Conservation (phyloP, 2,113 vertebrate genomes). For the Anhinga rufa region DNA sequence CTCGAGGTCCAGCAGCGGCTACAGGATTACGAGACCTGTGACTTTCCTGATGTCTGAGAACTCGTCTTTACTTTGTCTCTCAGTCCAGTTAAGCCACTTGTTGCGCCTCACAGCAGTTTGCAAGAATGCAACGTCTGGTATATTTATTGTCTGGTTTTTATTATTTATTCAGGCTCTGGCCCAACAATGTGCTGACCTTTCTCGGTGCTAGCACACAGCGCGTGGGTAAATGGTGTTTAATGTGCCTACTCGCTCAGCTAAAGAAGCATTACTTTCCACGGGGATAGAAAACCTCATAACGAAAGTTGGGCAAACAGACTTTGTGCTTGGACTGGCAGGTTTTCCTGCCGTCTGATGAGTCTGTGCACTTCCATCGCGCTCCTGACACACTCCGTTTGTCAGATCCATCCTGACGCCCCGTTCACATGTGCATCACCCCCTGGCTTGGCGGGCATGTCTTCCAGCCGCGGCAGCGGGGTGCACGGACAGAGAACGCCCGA, state of each 20-base stretch:
- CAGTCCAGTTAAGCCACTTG: not conserved
- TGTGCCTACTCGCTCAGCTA: not conserved
- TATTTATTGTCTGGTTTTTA: not conserved
- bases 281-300: not conserved
- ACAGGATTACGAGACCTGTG: not conserved
- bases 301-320: not conserved
- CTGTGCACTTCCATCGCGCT: fast-evolving
- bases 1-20: fast-evolving
- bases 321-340: not conserved
- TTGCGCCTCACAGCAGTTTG: not conserved
- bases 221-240: not conserved
- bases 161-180: not conserved
- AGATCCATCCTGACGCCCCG: not conserved
- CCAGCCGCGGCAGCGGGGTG: not conserved
- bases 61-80: not conserved
- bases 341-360: not conserved
- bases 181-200: not conserved
- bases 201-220: not conserved
- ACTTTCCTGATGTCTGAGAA: not conserved
- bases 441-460: not conserved
- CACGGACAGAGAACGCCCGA: fast-evolving
- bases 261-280: not conserved
- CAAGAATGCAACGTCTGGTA: fast-evolving
- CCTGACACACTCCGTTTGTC: fast-evolving
- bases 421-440: not conserved